Base-by-base conservation (phyloP, 2,797 vertebrate genomes). In the Bovichtus diacanthus region DNA sequence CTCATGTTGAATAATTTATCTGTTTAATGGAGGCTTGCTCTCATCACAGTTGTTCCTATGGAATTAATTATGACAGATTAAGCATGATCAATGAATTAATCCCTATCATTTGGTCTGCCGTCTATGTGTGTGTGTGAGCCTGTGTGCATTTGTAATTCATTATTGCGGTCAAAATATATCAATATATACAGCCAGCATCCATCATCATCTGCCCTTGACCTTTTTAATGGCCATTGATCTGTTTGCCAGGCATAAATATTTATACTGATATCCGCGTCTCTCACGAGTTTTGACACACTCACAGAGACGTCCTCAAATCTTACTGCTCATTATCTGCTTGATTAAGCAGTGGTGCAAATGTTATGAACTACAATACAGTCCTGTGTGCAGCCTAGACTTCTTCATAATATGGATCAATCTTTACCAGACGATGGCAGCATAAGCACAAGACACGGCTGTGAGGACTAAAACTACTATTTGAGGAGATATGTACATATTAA, bases 211-310 rank as follows among this genome's bases (percentile, higher is more conserved):
- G 90, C 83, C 92, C 90, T 92, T 94, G 91, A 92, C 91, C 93
- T 94, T 94, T 93, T 91, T 93, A 93, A 93, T 92, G 76, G 87
- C 77, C 87, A 91, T 94, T 92, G 93, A 94, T 95, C 90, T 90
- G 90, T 92, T 92, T 93, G 87, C 84, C 60, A 29, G 74, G 84
- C 86, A 91, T 93, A 93, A 90, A 94, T 93, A 93, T 93, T 93
- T 93, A 92, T 86, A 59, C 70, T 76, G 85, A 88, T 78, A 78
- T 60, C 58, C 78, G 81, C 36, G 19, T 75, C 65, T 56, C 81
- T 76, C 87, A 76, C 29, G 15, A 65, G 81, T 84, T 87, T 70
- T 77, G 75, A 47, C 65, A 71, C 60, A 60, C 71, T 36, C 47
- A 25, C 70, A 79, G 16, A 23, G 55, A 88, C 62, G 65, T 55